Evolutionary conservation across 2,888 invertebrate genomes (phyloP), one percentile per base, ranked within the genome.

Genomic region (Cyaniris semiargus): DNA sequence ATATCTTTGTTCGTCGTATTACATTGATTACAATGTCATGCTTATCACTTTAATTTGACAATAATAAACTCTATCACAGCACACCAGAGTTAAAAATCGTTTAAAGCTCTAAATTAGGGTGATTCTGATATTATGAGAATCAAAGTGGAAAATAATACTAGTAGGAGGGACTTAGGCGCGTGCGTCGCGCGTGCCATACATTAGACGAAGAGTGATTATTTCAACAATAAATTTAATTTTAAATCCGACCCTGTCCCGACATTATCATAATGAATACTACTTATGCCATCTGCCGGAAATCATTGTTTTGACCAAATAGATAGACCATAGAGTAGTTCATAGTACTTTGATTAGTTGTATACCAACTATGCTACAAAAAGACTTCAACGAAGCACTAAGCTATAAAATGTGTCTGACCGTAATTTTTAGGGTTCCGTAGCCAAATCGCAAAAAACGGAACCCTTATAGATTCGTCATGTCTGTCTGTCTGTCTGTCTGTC

Each of bases 161-260:
- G 79, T 78, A 76, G 79, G 38, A 74, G 71, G 76, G 72, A 76
- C 74, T 78, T 76, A 27, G 84, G 79, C 89, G 89, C 88, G 88
- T 88, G 87, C 78, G 82, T 78, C 79, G 79, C 86, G 85, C 87
- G 87, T 84, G 85, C 81, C 83, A 13, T 76, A 81, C 83, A 83
- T 84, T 85, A 84, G 85, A 84, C 86, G 85, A 86, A 84, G 83
- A 87, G 88, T 86, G 85, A 88, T 91, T 89, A 89, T 90, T 90
- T 87, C 88, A 88, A 90, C 89, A 90, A 91, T 90, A 88, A 88
- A 89, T 89, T 89, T 89, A 88, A 90, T 89, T 89, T 86, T 84
- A 86, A 87, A 78, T 80, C 80, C 81, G 77, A 80, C 78, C 80
- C 80, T 76, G 75, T 78, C 78, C 80, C 76, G 75, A 75, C 82